phyloP scores from a whole-genome alignment of 1,140 invertebrate species.

The Caerostris extrusa region DNA sequence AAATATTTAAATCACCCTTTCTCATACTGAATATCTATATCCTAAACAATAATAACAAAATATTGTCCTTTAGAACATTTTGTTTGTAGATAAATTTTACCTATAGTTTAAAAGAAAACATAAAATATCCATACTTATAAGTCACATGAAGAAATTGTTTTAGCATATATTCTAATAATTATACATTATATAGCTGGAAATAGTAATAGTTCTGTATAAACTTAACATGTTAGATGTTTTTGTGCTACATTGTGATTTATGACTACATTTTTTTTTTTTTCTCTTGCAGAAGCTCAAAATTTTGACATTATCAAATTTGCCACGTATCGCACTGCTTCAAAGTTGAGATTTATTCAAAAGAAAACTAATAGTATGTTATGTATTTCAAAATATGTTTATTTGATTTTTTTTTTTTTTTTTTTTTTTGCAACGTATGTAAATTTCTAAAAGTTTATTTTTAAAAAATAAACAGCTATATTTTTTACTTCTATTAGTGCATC shows the following conservation, averaged over 20 bases:
- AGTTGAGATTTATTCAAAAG: slow-evolving; percentile 98
- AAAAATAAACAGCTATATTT: not conserved
- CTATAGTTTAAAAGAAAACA: no score
- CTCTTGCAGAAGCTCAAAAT: slow-evolving; percentile 89
- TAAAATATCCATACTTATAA: no score
- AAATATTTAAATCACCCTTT: no score
- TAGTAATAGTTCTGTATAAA: no score
- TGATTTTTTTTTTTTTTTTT: not conserved
- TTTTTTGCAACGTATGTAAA: not conserved
- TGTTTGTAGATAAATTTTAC: no score
- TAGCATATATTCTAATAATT: no score
- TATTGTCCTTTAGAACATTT: no score
- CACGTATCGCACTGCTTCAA: slow-evolving; percentile 97
- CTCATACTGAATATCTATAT: no score
- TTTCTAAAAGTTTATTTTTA: not conserved
- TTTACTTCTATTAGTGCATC: slow-evolving; percentile 87
- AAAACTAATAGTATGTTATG: slow-evolving; percentile 89
- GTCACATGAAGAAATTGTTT: no score
- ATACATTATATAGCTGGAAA: no score
- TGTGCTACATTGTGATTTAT: not conserved
- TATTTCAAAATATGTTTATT: not conserved
- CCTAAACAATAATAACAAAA: no score
- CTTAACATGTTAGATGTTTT: no score
- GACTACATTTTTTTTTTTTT: not conserved
- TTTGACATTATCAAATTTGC: slow-evolving; percentile 98